Percentiles rank a stretch among this genome's conserved stretches.
These are phyloP conservation scores for Marisa cornuarietis DNA, from an alignment of 1,140 invertebrate species.

Conservation along the genomic window DNA sequence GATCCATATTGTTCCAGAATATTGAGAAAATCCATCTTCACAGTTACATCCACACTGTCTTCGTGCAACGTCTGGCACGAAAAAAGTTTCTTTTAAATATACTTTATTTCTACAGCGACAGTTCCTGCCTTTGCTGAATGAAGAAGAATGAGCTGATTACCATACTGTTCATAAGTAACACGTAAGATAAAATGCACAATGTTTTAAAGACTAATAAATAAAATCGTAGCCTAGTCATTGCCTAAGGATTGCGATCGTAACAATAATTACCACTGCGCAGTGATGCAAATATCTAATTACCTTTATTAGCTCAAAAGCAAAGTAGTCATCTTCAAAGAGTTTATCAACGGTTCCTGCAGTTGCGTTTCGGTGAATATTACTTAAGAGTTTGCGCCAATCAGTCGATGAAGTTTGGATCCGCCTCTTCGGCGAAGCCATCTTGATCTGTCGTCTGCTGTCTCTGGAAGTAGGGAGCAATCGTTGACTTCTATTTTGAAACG, in stretches of 20 bases:
- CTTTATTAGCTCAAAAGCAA: conserved; percentile 29
- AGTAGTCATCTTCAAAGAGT: conserved; percentile 27
- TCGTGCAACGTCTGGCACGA: conserved; percentile 18
- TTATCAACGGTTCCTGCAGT: conserved; percentile 21
- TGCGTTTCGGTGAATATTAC: conserved; percentile 14
- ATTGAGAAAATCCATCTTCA: conserved; percentile 18
- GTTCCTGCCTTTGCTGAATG: not conserved
- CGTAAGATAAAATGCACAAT: not conserved
- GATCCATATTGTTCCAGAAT: conserved; percentile 24
- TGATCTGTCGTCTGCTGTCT: not conserved
- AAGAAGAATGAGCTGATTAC: not conserved
- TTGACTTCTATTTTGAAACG: not conserved
- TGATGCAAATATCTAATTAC: conserved; percentile 11
- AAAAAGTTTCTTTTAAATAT: not conserved
- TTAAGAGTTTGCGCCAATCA: conserved; percentile 15
- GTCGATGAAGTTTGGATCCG: conserved; percentile 9
- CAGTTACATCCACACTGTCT: conserved; percentile 20
- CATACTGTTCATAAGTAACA: not conserved
- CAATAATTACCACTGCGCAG: not conserved
- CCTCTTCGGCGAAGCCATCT: conserved; percentile 14
- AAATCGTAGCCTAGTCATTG: not conserved
- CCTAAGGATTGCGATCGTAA: not conserved
- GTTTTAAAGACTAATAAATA: not conserved
- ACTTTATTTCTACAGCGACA: not conserved
- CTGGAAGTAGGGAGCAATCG: not conserved